These are phyloP conservation scores for Chironomus striatipennis DNA, from an alignment of 1,140 invertebrate species.

Conservation along the genomic window DNA sequence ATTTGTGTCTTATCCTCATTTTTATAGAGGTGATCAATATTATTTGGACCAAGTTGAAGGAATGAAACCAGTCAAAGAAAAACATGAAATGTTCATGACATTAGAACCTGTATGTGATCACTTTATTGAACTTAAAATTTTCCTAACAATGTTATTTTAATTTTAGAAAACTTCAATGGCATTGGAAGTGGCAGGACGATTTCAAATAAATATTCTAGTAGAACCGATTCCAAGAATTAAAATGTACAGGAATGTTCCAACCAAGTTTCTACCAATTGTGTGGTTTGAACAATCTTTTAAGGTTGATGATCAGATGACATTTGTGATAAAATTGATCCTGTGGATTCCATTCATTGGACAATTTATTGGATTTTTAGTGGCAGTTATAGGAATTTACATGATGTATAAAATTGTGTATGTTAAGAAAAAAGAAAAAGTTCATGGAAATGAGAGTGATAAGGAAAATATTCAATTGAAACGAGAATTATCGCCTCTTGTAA, in stretches of 20 bases:
- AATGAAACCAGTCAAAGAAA: conserved; percentile 54
- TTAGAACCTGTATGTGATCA: conserved; percentile 61
- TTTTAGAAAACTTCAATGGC: conserved; percentile 61
- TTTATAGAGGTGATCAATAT: conserved; percentile 64
- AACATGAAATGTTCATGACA: conserved; percentile 61
- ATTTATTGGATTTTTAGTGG: conserved; percentile 35
- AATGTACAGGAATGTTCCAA: conserved; percentile 55
- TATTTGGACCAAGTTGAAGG: conserved; percentile 57
- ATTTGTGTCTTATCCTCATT: conserved; percentile 80
- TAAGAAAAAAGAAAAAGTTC: too few relatives aligned
- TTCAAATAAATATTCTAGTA: conserved; percentile 68
- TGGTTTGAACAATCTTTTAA: conserved; percentile 65
- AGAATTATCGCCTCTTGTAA: too few relatives aligned
- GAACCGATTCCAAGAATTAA: conserved; percentile 49
- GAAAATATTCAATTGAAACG: too few relatives aligned
- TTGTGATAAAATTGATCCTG: conserved; percentile 35
- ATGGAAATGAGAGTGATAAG: too few relatives aligned
- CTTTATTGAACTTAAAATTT: background rate
- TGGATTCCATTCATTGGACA: conserved; percentile 32
- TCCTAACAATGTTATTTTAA: background rate
- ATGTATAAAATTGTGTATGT: too few relatives aligned
- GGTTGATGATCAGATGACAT: conserved; percentile 46
- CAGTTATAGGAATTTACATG: conserved; percentile 26
- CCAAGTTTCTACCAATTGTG: conserved; percentile 62
- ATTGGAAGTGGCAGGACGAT: conserved; percentile 58